phyloP scores from a whole-genome alignment of 2,888 invertebrate genomes.

The Drosophila suboccidentalis region DNA sequence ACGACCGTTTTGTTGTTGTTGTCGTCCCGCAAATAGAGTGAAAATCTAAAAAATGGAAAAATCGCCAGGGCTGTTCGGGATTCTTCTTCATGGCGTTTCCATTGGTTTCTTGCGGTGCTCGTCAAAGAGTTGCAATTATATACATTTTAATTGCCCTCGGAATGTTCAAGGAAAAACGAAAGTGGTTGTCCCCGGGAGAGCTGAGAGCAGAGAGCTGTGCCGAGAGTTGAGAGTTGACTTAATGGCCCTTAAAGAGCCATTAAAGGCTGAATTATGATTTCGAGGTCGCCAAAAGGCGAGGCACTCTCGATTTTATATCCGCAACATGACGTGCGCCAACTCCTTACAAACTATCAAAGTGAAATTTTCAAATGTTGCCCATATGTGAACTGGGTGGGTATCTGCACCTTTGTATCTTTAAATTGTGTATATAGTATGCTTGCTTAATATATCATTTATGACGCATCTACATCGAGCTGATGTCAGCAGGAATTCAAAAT shows the following conservation, averaged over 20 bases:
- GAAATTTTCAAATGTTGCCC: constrained; percentile 24
- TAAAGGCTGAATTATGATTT: constrained; percentile 67
- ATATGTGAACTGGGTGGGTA: constrained; percentile 16
- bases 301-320: constrained; percentile 32
- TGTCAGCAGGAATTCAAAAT: constrained; percentile 67
- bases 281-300: constrained; percentile 64
- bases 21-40: constrained; percentile 65
- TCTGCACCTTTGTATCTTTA: constrained; percentile 1
- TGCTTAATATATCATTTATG: constrained; percentile 46
- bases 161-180: constrained; percentile 71
- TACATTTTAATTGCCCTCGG: constrained; percentile 68
- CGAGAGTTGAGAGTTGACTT: constrained; percentile 64
- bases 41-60: constrained; percentile 57
- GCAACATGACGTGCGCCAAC: constrained; percentile 34
- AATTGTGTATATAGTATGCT: neutral
- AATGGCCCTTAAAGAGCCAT: constrained; percentile 70
- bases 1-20: constrained; percentile 43
- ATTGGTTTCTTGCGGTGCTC: constrained; percentile 41
- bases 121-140: constrained; percentile 79
- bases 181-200: constrained; percentile 55
- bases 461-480: constrained; percentile 42
- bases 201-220: constrained; percentile 12
- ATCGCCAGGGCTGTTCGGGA: constrained; percentile 29
- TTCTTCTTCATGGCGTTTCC: constrained; percentile 27
- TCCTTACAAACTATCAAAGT: constrained; percentile 27